Percentiles rank a stretch among this genome's conserved stretches.
phyloP scores from a whole-genome alignment of 2,888 invertebrate species.

The Thereva unica region DNA sequence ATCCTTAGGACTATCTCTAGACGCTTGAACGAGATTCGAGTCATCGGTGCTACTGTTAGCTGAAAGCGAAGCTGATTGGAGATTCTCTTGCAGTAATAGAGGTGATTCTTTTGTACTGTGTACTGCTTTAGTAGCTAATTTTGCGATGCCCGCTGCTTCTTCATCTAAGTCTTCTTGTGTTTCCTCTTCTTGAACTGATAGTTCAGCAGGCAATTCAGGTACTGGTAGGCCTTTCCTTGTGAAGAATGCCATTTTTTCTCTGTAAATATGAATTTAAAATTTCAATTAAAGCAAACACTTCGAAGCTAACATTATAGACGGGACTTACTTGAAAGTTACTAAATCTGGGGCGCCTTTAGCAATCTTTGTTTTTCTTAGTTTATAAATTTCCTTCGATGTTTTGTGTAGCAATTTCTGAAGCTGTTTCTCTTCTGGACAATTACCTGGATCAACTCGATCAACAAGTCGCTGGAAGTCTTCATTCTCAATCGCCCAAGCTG shows the following conservation, averaged over 20 bases:
- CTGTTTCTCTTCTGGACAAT: slow-evolving; percentile 61
- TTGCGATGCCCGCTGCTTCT: slow-evolving; percentile 23
- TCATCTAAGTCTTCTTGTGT: slow-evolving; percentile 48
- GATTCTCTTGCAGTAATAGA: slow-evolving; percentile 39
- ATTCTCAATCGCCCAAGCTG: slow-evolving; percentile 85
- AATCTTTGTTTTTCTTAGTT: slow-evolving; percentile 82
- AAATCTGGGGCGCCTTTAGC: slow-evolving; percentile 88
- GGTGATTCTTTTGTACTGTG: slow-evolving; percentile 49
- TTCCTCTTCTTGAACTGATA: slow-evolving; percentile 57
- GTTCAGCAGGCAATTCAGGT: slow-evolving; percentile 73
- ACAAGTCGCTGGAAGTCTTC: slow-evolving; percentile 77
- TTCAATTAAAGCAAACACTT: slow-evolving; percentile 4
- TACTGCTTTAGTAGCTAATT: background rate
- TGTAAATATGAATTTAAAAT: slow-evolving; percentile 58
- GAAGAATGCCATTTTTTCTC: slow-evolving; percentile 97
- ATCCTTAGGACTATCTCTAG: too few relatives aligned
- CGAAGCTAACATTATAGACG: slow-evolving; percentile 25
- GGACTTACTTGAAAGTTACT: slow-evolving; percentile 86
- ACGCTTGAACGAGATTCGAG: too few relatives aligned
- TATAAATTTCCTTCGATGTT: slow-evolving; percentile 90
- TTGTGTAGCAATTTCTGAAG: slow-evolving; percentile 81
- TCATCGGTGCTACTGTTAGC: background rate
- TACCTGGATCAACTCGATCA: slow-evolving; percentile 57
- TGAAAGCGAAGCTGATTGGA: background rate
- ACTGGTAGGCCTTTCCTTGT: slow-evolving; percentile 78